A percentile compares a stretch with the other conserved stretches of the same genome.
phyloP scores from a whole-genome alignment of 2,113 vertebrate species.

The Neodontobutis hainanensis region DNA sequence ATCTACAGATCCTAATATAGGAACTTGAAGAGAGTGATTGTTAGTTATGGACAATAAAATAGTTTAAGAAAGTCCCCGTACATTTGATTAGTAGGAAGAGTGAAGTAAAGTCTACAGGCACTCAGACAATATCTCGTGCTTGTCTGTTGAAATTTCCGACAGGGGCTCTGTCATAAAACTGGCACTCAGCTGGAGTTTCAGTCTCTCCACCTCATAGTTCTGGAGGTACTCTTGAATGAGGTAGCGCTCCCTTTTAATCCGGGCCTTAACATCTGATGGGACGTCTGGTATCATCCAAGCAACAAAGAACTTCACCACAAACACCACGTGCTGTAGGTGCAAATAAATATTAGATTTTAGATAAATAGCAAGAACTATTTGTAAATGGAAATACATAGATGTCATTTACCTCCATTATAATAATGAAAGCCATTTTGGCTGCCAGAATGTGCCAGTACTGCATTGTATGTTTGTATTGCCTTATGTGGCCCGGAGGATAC shows the following conservation, averaged over 20 bases:
- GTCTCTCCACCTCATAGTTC: constrained; percentile 88
- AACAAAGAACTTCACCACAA: constrained; percentile 93
- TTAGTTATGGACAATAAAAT: constrained; percentile 22
- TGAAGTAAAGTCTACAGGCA: constrained; percentile 66
- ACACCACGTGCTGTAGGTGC: constrained; percentile 90
- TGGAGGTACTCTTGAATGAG: constrained; percentile 92
- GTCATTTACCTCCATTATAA: constrained; percentile 90
- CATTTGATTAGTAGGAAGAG: constrained; percentile 8
- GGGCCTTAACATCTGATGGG: constrained; percentile 88
- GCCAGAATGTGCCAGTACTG: constrained; percentile 98
- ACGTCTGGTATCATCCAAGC: constrained; percentile 97
- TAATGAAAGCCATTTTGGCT: constrained; percentile 96
- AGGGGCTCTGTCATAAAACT: constrained; percentile 75
- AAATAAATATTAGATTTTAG: not conserved
- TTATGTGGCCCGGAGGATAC: constrained; percentile 84
- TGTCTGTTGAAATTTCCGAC: constrained; percentile 74
- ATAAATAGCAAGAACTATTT: too few relatives aligned
- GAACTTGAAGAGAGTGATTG: constrained; percentile 23
- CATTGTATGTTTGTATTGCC: constrained; percentile 84
- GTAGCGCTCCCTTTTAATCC: constrained; percentile 91
- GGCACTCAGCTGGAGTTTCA: constrained; percentile 85
- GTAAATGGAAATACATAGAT: not conserved
- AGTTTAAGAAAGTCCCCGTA: constrained; percentile 45
- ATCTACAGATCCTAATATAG: constrained; percentile 46
- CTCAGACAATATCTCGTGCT: constrained; percentile 77